Evolutionary conservation across 1,140 invertebrate genomes (phyloP).

Genomic region (Acromyrmex echinatior): DNA sequence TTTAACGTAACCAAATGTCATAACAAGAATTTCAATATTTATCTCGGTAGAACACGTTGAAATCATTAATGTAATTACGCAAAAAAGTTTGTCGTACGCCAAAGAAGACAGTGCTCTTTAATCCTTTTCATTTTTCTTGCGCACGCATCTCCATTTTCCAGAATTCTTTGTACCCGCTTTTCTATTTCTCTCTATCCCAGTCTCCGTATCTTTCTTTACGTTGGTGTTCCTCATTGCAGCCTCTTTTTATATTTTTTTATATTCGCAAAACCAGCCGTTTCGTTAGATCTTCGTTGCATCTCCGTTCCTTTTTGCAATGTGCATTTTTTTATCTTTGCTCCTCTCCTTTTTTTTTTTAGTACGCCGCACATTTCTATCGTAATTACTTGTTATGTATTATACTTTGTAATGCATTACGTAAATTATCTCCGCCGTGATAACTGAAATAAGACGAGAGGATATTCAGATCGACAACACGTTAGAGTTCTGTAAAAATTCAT

Average conservation of each 20-base stretch:
- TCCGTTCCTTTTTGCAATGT: constrained; percentile 21
- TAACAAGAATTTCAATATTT: constrained; percentile 39
- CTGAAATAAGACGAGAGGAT: constrained; percentile 19
- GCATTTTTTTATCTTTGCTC: not conserved
- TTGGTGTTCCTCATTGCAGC: not conserved
- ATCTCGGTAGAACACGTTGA: constrained; percentile 8
- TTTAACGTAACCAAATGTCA: constrained; percentile 7
- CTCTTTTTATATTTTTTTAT: constrained; percentile 28
- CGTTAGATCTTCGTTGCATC: constrained; percentile 49
- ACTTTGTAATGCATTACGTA: constrained; percentile 45
- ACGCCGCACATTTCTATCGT: not conserved
- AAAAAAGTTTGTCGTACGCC: not conserved
- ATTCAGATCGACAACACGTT: not conserved
- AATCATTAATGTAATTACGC: constrained; percentile 59
- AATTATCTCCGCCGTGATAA: constrained; percentile 34
- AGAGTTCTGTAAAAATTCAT: constrained; percentile 29
- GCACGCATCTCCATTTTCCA: constrained; percentile 40
- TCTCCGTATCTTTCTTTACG: constrained; percentile 29
- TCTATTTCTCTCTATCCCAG: constrained; percentile 10
- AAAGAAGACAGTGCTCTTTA: constrained; percentile 17
- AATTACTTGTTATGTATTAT: constrained; percentile 14
- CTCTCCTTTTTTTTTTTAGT: not conserved
- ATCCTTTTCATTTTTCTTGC: constrained; percentile 34
- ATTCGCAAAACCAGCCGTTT: constrained; percentile 15
- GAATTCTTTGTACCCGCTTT: constrained; percentile 34